Conservation (phyloP, 1,140 invertebrate genomes). For the honey bee (Apis mellifera) region DNA sequence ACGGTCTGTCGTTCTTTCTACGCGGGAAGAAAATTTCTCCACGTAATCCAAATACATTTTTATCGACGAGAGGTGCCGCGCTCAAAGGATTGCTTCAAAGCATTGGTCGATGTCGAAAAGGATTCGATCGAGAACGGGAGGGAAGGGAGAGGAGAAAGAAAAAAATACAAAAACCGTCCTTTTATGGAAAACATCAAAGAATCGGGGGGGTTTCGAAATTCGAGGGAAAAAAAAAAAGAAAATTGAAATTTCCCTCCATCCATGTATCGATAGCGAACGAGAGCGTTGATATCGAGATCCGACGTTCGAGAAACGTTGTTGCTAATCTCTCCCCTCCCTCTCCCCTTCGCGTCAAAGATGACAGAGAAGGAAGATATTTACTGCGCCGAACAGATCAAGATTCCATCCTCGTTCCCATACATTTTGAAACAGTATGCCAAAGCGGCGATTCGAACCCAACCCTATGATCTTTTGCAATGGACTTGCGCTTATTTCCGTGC, state of each 20-base stretch:
- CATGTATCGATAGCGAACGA: not conserved
- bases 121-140: not conserved
- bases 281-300: conserved; percentile 37
- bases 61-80: not conserved
- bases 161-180: not conserved
- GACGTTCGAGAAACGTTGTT: not conserved
- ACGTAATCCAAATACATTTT: not conserved
- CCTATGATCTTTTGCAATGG: conserved; percentile 91
- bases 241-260: not conserved
- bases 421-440: conserved; percentile 93
- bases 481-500: conserved; percentile 90
- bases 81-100: conserved; percentile 7
- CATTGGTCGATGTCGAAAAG: not conserved
- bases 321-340: not conserved
- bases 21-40: too few species aligned
- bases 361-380: conserved; percentile 74
- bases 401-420: conserved; percentile 91
- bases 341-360: conserved; percentile 55
- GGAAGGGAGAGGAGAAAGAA: not conserved
- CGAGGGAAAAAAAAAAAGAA: too few species aligned
- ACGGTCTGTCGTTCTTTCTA: too few species aligned
- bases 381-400: conserved; percentile 84
- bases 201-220: too few species aligned
- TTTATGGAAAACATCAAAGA: not conserved
- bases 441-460: conserved; percentile 94